Evolutionary conservation across 2,113 vertebrate genomes (phyloP).

Genomic region (Murina feae): DNA sequence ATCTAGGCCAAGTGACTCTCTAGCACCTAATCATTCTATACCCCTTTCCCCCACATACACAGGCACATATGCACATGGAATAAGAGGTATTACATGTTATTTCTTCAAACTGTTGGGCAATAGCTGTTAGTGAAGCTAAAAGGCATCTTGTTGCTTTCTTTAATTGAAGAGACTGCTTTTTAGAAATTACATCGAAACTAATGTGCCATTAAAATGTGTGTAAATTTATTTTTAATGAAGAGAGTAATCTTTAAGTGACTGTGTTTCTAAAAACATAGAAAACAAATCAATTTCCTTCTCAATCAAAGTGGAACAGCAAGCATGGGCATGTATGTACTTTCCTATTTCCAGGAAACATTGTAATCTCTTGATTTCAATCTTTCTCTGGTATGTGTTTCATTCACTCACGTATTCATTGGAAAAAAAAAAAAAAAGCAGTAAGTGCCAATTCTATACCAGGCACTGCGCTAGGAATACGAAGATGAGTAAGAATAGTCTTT

Average conservation of each 20-base stretch:
- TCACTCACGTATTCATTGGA: neutral
- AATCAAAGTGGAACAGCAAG: neutral
- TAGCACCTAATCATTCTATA: neutral
- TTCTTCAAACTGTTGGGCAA: neutral
- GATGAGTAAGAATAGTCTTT: neutral
- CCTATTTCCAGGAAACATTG: neutral
- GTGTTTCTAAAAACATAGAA: neutral
- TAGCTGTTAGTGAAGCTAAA: neutral
- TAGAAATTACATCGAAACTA: neutral
- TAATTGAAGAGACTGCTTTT: neutral
- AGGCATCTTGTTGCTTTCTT: neutral
- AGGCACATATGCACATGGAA: rapidly evolving
- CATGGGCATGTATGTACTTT: neutral
- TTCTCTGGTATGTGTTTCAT: slow-evolving; percentile 4
- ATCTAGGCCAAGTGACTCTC: neutral
- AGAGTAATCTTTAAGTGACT: neutral
- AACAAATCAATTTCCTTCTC: neutral
- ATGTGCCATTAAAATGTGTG: neutral
- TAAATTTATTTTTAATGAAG: neutral
- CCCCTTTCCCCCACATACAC: no score
- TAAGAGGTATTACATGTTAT: neutral
- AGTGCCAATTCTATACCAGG: neutral
- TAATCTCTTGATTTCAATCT: neutral
- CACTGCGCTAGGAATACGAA: neutral
- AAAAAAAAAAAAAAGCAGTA: neutral